Evolutionary conservation across 1,140 invertebrate species (phyloP).

Genomic region (Asbolus verrucosus): DNA sequence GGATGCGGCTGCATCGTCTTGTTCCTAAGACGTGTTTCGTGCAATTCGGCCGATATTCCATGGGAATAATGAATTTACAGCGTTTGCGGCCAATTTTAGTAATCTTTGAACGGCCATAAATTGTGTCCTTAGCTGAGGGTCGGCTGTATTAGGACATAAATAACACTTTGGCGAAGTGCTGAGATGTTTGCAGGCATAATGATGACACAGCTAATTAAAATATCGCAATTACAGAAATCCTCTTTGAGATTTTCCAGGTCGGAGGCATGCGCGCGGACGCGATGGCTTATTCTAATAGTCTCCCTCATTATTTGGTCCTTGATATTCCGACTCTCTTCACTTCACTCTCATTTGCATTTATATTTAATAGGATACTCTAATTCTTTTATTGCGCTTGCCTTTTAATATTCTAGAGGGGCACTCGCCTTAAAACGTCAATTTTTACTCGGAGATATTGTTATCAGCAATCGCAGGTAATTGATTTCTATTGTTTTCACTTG

Average conservation of each 20-base stretch:
- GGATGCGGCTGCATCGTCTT: no score
- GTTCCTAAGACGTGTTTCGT: neutral
- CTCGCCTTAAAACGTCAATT: constrained; percentile 31
- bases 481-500: constrained; percentile 34
- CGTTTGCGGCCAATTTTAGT: constrained; percentile 46
- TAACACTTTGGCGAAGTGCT: constrained; percentile 56
- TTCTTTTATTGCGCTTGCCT: constrained; percentile 45
- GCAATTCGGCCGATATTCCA: neutral
- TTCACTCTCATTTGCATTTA: constrained; percentile 45
- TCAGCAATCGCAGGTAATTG: constrained; percentile 25
- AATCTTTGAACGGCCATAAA: constrained; percentile 53
- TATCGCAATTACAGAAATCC: constrained; percentile 57
- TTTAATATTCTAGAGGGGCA: constrained; percentile 9
- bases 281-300: constrained; percentile 8
- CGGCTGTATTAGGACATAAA: constrained; percentile 56
- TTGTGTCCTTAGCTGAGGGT: constrained; percentile 43
- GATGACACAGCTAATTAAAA: constrained; percentile 58
- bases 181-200: constrained; percentile 52
- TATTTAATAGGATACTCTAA: constrained; percentile 49
- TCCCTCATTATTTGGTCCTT: constrained; percentile 40
- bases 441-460: constrained; percentile 13
- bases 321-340: constrained; percentile 40
- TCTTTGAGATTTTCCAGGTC: constrained; percentile 28
- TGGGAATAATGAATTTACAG: constrained; percentile 49
- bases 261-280: neutral